These are phyloP conservation scores for Bubo blakistoni DNA, from an alignment of 2,113 vertebrate genomes.

Conservation along the genomic window DNA sequence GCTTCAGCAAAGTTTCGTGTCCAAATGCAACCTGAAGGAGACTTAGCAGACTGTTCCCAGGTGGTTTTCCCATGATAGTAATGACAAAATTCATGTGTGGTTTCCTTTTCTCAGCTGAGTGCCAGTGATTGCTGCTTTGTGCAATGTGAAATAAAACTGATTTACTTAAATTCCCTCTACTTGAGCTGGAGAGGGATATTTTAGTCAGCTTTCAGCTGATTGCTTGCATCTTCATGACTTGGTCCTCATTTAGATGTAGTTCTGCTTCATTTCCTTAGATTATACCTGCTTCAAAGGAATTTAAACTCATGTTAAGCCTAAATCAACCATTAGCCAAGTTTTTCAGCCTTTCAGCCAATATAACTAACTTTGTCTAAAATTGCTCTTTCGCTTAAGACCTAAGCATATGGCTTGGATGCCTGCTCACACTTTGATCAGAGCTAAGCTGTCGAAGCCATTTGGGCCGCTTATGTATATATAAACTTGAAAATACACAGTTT, in stretches of 20 bases:
- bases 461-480: neutral
- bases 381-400: neutral
- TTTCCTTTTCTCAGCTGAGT: neutral
- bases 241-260: neutral
- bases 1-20: neutral
- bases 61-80: neutral
- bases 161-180: neutral
- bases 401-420: neutral
- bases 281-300: neutral
- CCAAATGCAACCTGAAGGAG: neutral
- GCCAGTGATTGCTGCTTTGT: neutral
- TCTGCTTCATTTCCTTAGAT: constrained; percentile 47
- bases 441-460: neutral
- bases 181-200: neutral
- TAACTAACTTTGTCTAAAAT: neutral
- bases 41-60: neutral
- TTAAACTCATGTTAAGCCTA: neutral
- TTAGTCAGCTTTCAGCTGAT: neutral
- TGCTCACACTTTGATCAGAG: neutral
- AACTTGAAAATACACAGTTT: neutral
- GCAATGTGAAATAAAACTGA: neutral
- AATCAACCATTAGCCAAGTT: neutral
- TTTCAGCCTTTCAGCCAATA: neutral
- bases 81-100: neutral
- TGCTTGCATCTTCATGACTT: neutral